Conservation (phyloP, 2,113 vertebrate species). For the Sorex araneus region DNA sequence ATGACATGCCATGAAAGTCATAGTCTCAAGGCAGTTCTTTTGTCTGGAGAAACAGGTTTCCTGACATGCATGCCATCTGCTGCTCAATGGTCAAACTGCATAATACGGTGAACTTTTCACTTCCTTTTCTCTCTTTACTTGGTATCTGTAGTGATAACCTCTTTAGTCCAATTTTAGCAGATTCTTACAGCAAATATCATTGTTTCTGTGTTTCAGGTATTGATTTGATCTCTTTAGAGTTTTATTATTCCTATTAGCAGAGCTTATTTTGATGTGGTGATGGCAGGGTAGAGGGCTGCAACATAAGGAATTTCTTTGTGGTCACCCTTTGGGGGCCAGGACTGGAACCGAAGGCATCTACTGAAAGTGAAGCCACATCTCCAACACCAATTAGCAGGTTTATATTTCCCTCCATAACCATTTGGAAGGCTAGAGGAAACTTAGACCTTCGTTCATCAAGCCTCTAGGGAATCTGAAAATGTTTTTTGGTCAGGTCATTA, state of each 20-base stretch:
- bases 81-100: not conserved
- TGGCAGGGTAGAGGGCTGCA: too few relatives aligned
- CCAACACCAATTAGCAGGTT: not conserved
- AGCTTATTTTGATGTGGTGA: too few relatives aligned
- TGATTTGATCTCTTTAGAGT: not conserved
- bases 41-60: slow-evolving; percentile 39
- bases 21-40: not conserved
- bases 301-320: too few relatives aligned
- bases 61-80: slow-evolving; percentile 58
- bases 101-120: not conserved
- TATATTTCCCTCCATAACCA: not conserved
- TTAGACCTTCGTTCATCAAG: not conserved
- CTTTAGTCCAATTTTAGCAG: not conserved
- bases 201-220: not conserved
- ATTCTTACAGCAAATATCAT: not conserved
- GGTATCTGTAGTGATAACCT: not conserved
- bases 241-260: not conserved
- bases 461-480: not conserved
- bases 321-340: too few relatives aligned
- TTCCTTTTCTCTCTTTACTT: slow-evolving; percentile 1
- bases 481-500: slow-evolving; percentile 48
- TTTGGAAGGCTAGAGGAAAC: not conserved
- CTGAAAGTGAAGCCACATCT: too few relatives aligned
- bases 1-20: not conserved
- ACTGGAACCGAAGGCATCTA: too few relatives aligned